Evolutionary conservation across 1,140 invertebrate species (phyloP), one percentile per base, ranked within the genome.

Genomic region (Schmidtea mediterranea): DNA sequence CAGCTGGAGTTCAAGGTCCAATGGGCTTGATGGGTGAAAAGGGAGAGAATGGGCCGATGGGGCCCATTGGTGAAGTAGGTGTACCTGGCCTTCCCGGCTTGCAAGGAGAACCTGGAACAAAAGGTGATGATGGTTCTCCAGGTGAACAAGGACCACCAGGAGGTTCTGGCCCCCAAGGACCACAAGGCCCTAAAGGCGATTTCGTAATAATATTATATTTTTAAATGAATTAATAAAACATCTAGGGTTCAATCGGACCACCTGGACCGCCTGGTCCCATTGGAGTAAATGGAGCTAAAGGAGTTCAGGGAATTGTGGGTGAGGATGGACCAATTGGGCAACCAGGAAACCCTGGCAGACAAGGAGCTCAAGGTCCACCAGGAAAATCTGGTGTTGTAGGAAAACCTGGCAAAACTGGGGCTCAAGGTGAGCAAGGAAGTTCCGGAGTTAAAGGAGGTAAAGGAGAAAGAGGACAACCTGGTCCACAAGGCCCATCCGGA

Each of bases 401-500:
- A 5, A 13, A 15, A 13, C 15, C 21, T 5, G 43, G 43, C 22
- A 16, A 15, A 19, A 15, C 19, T 22, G 43, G 43, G 9, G 5
- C 15, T 8, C 43, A 45, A 24, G 43, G 43, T 22, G 21, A 45
- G 9, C 43, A 15, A 45, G 43, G 43, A 5, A 8, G 15, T 19
- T 13, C 49, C n/a, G 55, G 55, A 16, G 36, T 18, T 43, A 10
- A 51, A 51, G 49, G 55, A 51, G 13, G 45, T 1, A 55, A 57
- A 48, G 57, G 57, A 41, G 55, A 56, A 22, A 46, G 54, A 38
- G 57, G 60, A 15, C 48, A 49, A 36, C 53, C 56, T 16, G 58
- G 60, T 43, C 52, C 57, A 2, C 54, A 55, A 46, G 65, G 65
- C 21, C 55, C 58, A 6, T 57, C 58, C 48, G 64, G 64, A 10